Conservation (phyloP, 2,797 vertebrate species). For the Smutsia temminckii region DNA sequence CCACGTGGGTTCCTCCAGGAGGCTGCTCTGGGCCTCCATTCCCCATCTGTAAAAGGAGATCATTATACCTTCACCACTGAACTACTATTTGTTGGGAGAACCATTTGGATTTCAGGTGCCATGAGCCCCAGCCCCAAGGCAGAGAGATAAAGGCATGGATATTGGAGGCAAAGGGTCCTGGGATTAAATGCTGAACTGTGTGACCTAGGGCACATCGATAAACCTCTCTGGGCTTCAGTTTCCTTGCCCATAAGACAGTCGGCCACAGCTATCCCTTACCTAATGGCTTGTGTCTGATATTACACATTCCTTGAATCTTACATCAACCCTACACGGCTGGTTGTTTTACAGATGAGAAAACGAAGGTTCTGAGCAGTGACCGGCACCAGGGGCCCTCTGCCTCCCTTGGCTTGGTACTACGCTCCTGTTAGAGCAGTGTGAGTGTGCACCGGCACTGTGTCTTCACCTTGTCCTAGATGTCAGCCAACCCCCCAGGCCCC, state of each 20-base stretch:
- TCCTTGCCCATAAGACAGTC: neutral
- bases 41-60: neutral
- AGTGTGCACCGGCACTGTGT: fast-evolving
- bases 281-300: neutral
- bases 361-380: neutral
- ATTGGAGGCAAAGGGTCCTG: neutral
- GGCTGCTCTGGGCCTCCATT: neutral
- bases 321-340: neutral
- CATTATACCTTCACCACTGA: too few species aligned
- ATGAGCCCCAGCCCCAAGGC: neutral
- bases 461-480: slow-evolving; percentile 1
- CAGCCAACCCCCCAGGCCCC: neutral
- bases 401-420: fast-evolving
- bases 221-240: neutral
- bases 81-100: neutral
- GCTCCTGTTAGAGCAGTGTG: fast-evolving
- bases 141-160: neutral
- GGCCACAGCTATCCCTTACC: neutral
- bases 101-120: neutral
- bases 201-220: neutral
- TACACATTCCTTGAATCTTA: neutral
- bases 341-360: neutral
- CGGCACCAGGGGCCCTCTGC: neutral
- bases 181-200: neutral
- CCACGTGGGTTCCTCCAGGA: neutral